Evolutionary conservation across 2,113 vertebrate genomes (phyloP).

Genomic region (Phodopus roborovskii): DNA sequence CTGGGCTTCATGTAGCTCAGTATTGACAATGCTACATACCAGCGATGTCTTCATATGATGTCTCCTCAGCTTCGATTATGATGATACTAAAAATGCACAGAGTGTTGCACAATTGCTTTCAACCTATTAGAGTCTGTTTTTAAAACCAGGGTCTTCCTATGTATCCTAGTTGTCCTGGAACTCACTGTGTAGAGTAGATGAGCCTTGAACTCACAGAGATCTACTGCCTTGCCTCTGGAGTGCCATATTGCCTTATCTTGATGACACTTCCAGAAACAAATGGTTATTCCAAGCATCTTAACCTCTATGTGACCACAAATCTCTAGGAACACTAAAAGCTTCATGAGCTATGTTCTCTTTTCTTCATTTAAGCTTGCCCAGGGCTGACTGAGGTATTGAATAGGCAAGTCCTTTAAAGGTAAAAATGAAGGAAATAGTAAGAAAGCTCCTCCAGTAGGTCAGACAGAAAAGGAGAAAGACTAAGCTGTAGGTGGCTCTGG

Average conservation of each 20-base stretch:
- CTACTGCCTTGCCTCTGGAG: too few species aligned
- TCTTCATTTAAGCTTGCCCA: neutral
- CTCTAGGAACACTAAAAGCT: constrained; percentile 17
- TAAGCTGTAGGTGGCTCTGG: neutral
- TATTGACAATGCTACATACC: neutral
- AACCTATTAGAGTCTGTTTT: neutral
- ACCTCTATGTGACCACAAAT: neutral
- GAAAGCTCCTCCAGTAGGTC: neutral
- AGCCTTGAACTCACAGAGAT: neutral
- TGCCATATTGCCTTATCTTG: neutral
- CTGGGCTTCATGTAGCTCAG: neutral
- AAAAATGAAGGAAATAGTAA: constrained; percentile 9
- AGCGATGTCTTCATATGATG: neutral
- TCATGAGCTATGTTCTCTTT: neutral
- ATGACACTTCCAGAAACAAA: neutral
- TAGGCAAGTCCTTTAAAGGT: constrained; percentile 48
- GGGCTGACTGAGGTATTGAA: neutral
- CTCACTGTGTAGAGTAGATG: neutral
- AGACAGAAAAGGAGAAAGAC: neutral
- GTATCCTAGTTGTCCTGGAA: neutral
- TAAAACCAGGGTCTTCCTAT: neutral
- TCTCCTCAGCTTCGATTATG: neutral
- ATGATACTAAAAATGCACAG: neutral
- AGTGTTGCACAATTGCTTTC: neutral
- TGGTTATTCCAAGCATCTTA: neutral